Percentiles rank a stretch among this genome's conserved stretches.
Conservation (phyloP, 2,113 vertebrate genomes). For the Eudyptes chrysolophus region DNA sequence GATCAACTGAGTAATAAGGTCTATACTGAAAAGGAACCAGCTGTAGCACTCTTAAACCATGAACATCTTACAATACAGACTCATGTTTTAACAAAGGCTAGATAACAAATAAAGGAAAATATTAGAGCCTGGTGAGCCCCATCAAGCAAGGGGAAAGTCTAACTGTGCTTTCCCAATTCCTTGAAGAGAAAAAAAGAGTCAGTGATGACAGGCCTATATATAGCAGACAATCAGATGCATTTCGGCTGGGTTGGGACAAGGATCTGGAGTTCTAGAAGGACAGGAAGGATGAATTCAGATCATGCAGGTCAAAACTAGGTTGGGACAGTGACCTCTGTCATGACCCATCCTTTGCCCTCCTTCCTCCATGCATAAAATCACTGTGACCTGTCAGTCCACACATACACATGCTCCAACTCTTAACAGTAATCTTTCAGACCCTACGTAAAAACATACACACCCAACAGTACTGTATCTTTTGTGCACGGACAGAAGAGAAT, state of each 20-base stretch:
- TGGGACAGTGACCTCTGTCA: neutral
- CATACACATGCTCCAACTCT: fast-evolving
- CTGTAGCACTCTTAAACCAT: neutral
- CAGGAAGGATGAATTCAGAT: neutral
- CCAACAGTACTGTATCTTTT: fast-evolving
- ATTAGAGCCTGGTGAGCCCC: neutral
- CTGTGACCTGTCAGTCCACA: neutral
- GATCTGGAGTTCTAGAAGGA: neutral
- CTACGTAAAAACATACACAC: neutral
- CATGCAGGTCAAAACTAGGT: neutral
- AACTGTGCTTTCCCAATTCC: neutral
- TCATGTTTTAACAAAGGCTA: neutral
- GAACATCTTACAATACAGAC: neutral
- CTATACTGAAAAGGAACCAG: neutral
- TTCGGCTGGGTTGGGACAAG: neutral
- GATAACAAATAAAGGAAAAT: neutral
- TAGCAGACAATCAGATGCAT: neutral
- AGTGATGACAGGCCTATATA: neutral
- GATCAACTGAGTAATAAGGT: neutral
- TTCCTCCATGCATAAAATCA: neutral
- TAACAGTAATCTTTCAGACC: neutral
- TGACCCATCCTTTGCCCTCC: neutral
- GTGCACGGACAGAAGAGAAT: neutral
- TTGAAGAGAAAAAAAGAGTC: neutral
- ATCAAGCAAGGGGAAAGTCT: neutral